Base-by-base conservation (phyloP, 2,797 vertebrate genomes). In the Danio tinwini region DNA sequence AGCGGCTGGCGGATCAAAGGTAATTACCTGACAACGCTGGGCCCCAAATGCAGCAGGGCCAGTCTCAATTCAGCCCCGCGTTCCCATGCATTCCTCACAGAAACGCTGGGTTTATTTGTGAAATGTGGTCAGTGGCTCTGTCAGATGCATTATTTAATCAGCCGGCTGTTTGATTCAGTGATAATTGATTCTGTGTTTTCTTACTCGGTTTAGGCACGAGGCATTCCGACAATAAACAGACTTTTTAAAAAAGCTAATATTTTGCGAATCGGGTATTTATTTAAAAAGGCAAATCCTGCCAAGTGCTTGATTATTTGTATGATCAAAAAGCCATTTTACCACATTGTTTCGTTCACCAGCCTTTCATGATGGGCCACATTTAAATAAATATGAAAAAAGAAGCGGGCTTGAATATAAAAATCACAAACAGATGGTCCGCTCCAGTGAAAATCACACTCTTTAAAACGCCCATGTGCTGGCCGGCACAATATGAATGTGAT, bases 391-490 rank as follows among this genome's bases (percentile, higher is more conserved):
- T 88, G 91, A 93, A 96, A 94, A 92, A 80, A 62, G 69, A 44
- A 74, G 86, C 92, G 52, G 76, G 86, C 92, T 86, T 93, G 92
- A 91, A 93, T 92, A 92, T 90, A 93, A 92, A 96, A 98, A 97
- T 95, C 93, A 92, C 94, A 95, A 95, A 94, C 96, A 98, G 95
- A 98, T 96, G 96, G 96, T 90, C 91, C 90, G 89, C 88, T 92
- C 91, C 82, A 81, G 92, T 91, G 92, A 93, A 95, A 94, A 94
- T 94, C 92, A 91, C 94, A 94, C 91, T 89, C 92, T 90, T 92
- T 88, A 91, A 90, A 94, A 73, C 93, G 89, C 89, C 91, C 92
- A 90, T 95, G 92, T 93, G 95, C 93, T 94, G 92, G 86, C 90
- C 89, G 79, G 86, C 71, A 87, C 90, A 93, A 95, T 94, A 96